A percentile compares a stretch with the other conserved stretches of the same genome.
These are phyloP conservation scores for Melipona bicolor DNA, from an alignment of 2,888 invertebrate genomes.

Conservation along the genomic window DNA sequence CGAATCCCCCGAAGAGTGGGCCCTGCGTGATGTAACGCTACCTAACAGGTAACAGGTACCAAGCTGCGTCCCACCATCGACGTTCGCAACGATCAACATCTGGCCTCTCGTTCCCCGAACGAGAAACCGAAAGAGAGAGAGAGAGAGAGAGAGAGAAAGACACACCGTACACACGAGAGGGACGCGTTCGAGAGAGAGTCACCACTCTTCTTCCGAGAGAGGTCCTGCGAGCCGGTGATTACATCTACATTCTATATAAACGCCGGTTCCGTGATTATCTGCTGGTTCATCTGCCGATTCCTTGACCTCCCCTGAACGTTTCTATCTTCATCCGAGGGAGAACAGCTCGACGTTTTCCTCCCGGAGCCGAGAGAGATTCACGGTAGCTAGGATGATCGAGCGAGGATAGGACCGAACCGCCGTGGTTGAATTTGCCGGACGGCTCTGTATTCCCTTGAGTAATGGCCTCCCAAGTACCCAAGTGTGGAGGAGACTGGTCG, in stretches of 20 bases:
- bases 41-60: conserved; percentile 76
- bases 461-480: conserved; percentile 8
- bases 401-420: conserved; percentile 12
- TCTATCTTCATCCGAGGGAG: conserved; percentile 40
- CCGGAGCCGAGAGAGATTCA: background rate
- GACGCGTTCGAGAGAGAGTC: background rate
- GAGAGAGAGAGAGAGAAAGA: background rate
- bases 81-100: conserved; percentile 48
- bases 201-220: conserved; percentile 38
- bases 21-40: conserved; percentile 67
- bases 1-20: conserved; percentile 74
- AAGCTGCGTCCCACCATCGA: conserved; percentile 63
- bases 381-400: conserved; percentile 29
- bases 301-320: conserved; percentile 50
- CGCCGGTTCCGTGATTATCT: conserved; percentile 66
- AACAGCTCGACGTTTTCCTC: background rate
- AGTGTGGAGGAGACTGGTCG: conserved; percentile 13
- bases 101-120: conserved; percentile 13
- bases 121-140: background rate
- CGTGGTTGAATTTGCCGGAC: conserved; percentile 27
- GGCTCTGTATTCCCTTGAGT: conserved; percentile 18
- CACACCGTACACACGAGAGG: background rate
- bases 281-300: conserved; percentile 63
- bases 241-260: conserved; percentile 71
- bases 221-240: conserved; percentile 58